Evolutionary conservation across 2,113 vertebrate species (phyloP), one percentile per base, ranked within the genome.

Genomic region (Gymnocephalus cernua): DNA sequence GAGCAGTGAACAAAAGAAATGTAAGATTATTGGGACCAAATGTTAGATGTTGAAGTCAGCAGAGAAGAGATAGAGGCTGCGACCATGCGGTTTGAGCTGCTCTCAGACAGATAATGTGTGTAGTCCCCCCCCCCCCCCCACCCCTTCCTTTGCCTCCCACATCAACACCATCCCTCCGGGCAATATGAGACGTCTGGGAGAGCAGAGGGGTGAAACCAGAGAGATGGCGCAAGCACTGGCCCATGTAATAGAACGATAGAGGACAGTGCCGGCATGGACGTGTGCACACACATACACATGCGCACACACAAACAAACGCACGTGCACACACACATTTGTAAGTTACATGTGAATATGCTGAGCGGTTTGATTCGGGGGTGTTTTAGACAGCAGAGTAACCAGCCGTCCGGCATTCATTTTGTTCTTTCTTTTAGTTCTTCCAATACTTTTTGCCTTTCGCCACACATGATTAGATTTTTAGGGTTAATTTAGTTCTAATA

Each of bases 161-260:
- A 90, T 89, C 92, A 88, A 79, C 90, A 86, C 77, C 82, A 86
- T 89, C 86, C 91, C 93, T 92, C 81, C 41, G 82, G 93, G 91
- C 90, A 83, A 90, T 91, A 90, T 80, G 92, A 93, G 90, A 88
- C 88, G 88, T 93, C 90, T 93, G 90, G 78, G 91, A 80, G 90
- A 91, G 92, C 89, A 91, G 82, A 85, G 83, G 86, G 93, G 89
- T 92, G 88, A 91, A 91, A 91, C 90, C 77, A 69, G 93, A 87
- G 92, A 88, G 92, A 91, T 87, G 88, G 82, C 44, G 90, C 89
- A 92, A 85, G 85, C 90, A 94, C 86, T 94, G 93, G 93, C 86
- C 92, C 93, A 92, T 94, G 91, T 94, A 94, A 94, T 93, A 88
- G 90, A 93, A 94, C 89, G 91, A 93, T 86, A 88, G 89, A 86